Conservation (phyloP, 2,113 vertebrate genomes). For the Gallinago jamesoni region DNA sequence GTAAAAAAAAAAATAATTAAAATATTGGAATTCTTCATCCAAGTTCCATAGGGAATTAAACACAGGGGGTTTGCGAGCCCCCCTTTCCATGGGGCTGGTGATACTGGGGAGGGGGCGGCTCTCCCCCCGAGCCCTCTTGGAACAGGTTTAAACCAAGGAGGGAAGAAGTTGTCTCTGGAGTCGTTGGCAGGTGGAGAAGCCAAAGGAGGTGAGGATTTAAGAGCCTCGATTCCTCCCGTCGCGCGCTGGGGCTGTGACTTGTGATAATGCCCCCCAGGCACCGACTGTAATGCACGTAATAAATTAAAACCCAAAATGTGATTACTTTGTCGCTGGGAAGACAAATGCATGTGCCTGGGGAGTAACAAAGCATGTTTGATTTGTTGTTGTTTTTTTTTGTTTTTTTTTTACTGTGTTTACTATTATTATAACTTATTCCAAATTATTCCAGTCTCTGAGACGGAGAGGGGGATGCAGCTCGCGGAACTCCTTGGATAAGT, state of each 20-base stretch:
- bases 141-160: not conserved
- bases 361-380: slow-evolving; percentile 65
- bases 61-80: not conserved
- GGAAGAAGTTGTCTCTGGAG: not conserved
- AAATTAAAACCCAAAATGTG: slow-evolving; percentile 70
- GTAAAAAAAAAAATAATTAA: not conserved
- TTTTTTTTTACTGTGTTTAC: slow-evolving; percentile 57
- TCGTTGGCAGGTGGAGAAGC: slow-evolving; percentile 21
- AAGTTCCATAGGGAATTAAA: not conserved
- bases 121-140: not conserved
- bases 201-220: slow-evolving; percentile 63
- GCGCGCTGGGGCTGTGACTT: slow-evolving; percentile 19
- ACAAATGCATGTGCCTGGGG: slow-evolving; percentile 65
- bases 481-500: not conserved
- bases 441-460: slow-evolving; percentile 39
- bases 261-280: slow-evolving; percentile 54
- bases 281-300: slow-evolving; percentile 40
- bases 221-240: slow-evolving; percentile 11
- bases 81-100: not conserved
- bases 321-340: slow-evolving; percentile 66
- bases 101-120: not conserved
- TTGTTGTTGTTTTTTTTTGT: slow-evolving; percentile 39
- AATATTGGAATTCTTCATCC: not conserved
- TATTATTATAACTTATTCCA: slow-evolving; percentile 65
- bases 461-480: not conserved